Percentiles rank a stretch among this genome's conserved stretches.
Evolutionary conservation across 2,888 invertebrate genomes (phyloP).

Genomic region (Spicauda simplicius): DNA sequence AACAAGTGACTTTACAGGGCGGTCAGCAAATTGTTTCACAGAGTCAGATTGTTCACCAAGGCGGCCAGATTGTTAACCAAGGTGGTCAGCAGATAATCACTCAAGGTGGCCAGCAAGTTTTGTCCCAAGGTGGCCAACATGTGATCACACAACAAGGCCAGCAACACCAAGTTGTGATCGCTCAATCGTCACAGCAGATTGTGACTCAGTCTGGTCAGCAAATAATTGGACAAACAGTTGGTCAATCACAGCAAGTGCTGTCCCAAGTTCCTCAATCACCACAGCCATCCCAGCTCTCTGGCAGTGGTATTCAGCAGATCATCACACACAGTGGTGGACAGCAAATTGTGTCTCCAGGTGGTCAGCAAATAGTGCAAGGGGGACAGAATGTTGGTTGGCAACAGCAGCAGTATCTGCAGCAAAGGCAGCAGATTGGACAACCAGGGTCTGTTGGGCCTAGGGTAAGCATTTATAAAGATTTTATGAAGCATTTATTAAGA

Average conservation of each 20-base stretch:
- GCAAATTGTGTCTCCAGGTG: conserved; percentile 77
- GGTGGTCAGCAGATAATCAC: conserved; percentile 76
- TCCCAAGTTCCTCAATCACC: conserved; percentile 76
- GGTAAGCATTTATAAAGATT: conserved; percentile 54
- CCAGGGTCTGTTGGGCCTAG: conserved; percentile 80
- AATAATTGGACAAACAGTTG: conserved; percentile 72
- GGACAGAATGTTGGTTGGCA: conserved; percentile 80
- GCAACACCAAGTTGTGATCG: conserved; percentile 79
- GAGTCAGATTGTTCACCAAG: conserved; percentile 78
- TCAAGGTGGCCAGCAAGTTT: conserved; percentile 73
- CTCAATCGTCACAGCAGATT: conserved; percentile 79
- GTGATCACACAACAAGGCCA: conserved; percentile 78
- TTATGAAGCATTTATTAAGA: too few relatives aligned
- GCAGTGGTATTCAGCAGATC: conserved; percentile 79
- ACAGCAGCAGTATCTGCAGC: conserved; percentile 79
- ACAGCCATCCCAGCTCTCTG: conserved; percentile 64
- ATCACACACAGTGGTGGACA: conserved; percentile 80
- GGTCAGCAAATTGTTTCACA: conserved; percentile 79
- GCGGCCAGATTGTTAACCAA: conserved; percentile 76
- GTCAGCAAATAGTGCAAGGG: conserved; percentile 75
- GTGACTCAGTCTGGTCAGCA: conserved; percentile 78
- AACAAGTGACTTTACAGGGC: conserved; percentile 78
- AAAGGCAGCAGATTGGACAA: conserved; percentile 81
- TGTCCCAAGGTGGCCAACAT: conserved; percentile 80
- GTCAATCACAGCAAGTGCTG: conserved; percentile 72